Evolutionary conservation across 1,140 invertebrate genomes (phyloP), one percentile per base, ranked within the genome.

Genomic region (Campoletis sonorensis): DNA sequence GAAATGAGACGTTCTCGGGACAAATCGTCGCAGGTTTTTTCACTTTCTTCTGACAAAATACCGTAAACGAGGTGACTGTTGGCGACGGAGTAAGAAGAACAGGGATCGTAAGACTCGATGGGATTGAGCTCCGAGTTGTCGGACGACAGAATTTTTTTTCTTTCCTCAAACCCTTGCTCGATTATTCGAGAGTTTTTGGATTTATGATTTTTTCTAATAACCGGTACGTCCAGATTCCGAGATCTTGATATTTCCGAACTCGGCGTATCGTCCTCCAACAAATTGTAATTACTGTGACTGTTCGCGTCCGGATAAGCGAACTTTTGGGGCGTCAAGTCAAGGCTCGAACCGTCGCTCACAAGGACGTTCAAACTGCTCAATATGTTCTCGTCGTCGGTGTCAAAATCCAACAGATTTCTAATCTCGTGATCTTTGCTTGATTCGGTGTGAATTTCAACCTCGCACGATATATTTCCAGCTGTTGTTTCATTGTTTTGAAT

Each of bases 1-100:
- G 58, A 76, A 8, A 81, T 37, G 4, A 77, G 45, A 33, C 77
- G 79, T 67, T 88, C 84, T 4, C 40, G 54, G 49, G 54, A 80
- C 58, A 18, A 30, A 71, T 37, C 77, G 45, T 45, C 58, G 45
- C 71, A 83, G 37, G n/a, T 80, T 75, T 77, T 79, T 11, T 84
- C 76, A 27, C 83, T 86, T 0, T 82, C 84, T 18, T 86, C 81
- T 0, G 45, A 82, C 10, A 82, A 64, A 27, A 81, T 51, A 0
- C 82, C 84, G 13, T 88, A 86, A 58, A 86, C 76, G 4, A 85
- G 80, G 30, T 90, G 88, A 23, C 88, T 89, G 18, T 89, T 89
- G 1, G 82, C 82, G 3, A 81, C 61, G 0, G 84, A 85, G 40
- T 85, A 85, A 1, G 80, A 81, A 0, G 80, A 80, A 40, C 79